Base-by-base conservation (phyloP, 2,888 invertebrate genomes). In the Rotaria macrura region DNA sequence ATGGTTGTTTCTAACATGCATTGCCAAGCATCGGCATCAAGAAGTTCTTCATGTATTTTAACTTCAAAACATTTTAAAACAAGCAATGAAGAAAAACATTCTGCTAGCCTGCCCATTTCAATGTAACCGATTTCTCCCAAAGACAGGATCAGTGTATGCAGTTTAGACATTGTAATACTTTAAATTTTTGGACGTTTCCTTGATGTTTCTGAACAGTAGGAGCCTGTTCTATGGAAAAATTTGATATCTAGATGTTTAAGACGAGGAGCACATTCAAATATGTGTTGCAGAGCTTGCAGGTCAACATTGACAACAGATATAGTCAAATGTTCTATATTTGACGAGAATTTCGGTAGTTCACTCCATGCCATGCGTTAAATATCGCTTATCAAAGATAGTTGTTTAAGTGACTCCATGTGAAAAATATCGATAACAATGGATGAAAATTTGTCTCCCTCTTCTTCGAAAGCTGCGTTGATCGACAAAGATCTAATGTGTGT, bases 291-390 rank as follows among this genome's bases (percentile, higher is more conserved):
- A n/a, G n/a, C 23, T 29, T n/a, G 2, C 2, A n/a, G 7, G 0
- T 29, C 5, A 14, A 9, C n/a, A 1, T 7, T 1, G 12, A 57
- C 9, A 29, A 3, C n/a, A 29, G 29, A 29, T 14, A 57, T 29
- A n/a, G 57, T 29, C n/a, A 57, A 29, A 57, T 57, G 29, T 57
- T 57, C 29, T 29, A 57, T 57, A 14, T 57, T 57, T 57, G 57
- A 57, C n/a, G n/a, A n/a, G 12, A 10, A 5, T 5, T n/a, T 14
- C 2, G 4, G 2, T 14, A 57, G 14, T 29, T 29, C 10, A 57
- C 9, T 3, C 2, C n/a, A 57, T 3, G 3, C 14, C 2, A 29
- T 23, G 29, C 17, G 9, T 14, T 10, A 2, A 1, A 2, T 1
- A 57, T 29, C 2, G 4, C n/a, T 14, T 3, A 14, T 29, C 1